Evolutionary conservation across 23 tunicate species (phyloP).

Genomic region (Styela clava): DNA sequence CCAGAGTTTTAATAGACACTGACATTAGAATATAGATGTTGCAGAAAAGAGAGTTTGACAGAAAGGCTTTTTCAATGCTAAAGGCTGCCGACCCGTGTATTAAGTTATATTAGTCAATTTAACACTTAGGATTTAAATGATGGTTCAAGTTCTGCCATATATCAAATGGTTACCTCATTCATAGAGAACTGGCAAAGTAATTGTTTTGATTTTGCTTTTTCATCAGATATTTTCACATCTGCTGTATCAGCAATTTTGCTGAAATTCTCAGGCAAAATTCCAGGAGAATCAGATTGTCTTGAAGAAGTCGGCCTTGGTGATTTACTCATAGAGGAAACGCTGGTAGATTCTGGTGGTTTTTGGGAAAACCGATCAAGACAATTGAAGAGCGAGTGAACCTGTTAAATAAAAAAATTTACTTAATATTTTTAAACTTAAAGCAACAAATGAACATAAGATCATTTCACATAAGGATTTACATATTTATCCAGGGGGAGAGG

Average conservation of each 20-base stretch:
- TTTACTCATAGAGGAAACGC: background rate
- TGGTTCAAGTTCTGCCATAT: too few relatives aligned
- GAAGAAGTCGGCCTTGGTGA: background rate
- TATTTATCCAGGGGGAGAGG: too few relatives aligned
- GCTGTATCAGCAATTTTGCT: background rate
- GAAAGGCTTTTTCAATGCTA: too few relatives aligned
- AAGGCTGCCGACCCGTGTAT: too few relatives aligned
- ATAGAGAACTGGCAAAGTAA: conserved; percentile 62
- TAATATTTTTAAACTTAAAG: background rate
- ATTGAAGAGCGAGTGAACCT: conserved; percentile 47
- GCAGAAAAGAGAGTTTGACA: too few relatives aligned
- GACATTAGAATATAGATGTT: too few relatives aligned
- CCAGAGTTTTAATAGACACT: too few relatives aligned
- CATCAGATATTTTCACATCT: background rate
- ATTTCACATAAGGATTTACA: too few relatives aligned
- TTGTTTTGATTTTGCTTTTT: conserved; percentile 52
- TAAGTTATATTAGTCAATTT: too few relatives aligned
- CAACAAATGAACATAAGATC: conserved; percentile 15
- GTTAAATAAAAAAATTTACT: too few relatives aligned
- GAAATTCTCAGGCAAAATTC: background rate
- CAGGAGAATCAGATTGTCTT: background rate
- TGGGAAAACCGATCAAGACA: conserved; percentile 40
- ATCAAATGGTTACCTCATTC: conserved; percentile 79
- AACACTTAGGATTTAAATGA: too few relatives aligned
- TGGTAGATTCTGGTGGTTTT: background rate